Base-by-base conservation (phyloP, 2,888 invertebrate species). In the Athrips mouffetella region DNA sequence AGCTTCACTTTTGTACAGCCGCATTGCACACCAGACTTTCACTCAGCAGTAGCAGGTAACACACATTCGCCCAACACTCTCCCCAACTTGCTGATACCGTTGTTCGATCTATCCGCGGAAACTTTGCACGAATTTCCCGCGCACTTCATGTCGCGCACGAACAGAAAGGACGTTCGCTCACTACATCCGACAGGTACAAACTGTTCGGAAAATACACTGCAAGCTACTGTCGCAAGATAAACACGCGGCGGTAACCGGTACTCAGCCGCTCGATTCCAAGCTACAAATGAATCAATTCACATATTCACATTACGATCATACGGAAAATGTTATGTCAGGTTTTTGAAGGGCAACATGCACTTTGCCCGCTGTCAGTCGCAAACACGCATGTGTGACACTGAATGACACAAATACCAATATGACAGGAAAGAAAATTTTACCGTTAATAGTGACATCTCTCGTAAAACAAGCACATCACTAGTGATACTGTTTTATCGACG, bases 1-100 rank as follows among this genome's bases (percentile, higher is more conserved):
- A 72, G 76, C 73, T 76, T 70, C 52, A 57, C 54, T 60, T 51
- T 59, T 59, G 52, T 65, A 71, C 68, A 67, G 67, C 70, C 73
- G 65, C 70, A 71, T 74, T 65, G 68, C 76, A 69, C 72, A 67
- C 55, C 66, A 62, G 60, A 81, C 83, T 84, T 85, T 85, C 84
- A 80, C 83, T 72, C n/a, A n/a, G n/a, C n/a, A n/a, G n/a, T n/a
- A n/a, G n/a, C n/a, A n/a, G n/a, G n/a, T 23, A 45, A 41, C 47
- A 51, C 45, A 45, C 35, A 42, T 39, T 44, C 45, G 20, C 30
- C 21, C 53, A 49, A 51, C 46, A 44, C 47, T 41, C 53, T 54
- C 25, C n/a, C 30, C n/a, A 11, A 30, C 30, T n/a, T n/a, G n/a
- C n/a, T n/a, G n/a, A 25, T 49, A 20, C 37, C 47, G 49, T 49